Evolutionary conservation across 2,888 invertebrate species (phyloP), one percentile per base, ranked within the genome.

Genomic region (Zeuzera pyrina): DNA sequence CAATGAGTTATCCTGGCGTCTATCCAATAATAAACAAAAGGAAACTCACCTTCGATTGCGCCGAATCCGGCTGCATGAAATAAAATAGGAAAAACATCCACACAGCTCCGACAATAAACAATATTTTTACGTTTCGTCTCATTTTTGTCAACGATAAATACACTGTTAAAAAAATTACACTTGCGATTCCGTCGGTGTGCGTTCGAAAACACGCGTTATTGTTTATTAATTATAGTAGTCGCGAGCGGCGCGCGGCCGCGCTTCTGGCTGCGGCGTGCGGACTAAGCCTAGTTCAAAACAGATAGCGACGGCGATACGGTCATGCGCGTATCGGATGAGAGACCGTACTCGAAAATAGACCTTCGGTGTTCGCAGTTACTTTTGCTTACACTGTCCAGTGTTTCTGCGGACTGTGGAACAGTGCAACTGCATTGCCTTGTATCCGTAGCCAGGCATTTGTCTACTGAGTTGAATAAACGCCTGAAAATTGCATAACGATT

Each of bases 191-290:
- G 27, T 15, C 13, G 35, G 30, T 32, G 21, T 5, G 11, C 21
- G 27, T 34, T 21, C 26, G 30, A 24, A 13, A 27, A 4, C 15
- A 21, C 8, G 12, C 29, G 31, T 24, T 30, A 30, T 36, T 31
- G 28, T 33, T 16, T 23, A 22, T 30, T 1, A 10, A 10, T 28
- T 14, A 3, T 15, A 3, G 38, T 41, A 45, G 50, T 37, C 39
- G 47, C 51, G 45, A 38, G 69, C 72, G 70, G 76, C 78, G 77
- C 78, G 73, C 79, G 70, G 73, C 78, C 81, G 79, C 81, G 74
- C 81, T 66, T 39, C 41, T 47, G 52, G 62, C 63, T 62, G 68
- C 72, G 67, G 57, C 56, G 54, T 60, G 63, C 65, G 59, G 57
- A 77, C 74, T 78, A 64, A 69, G 49, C 52, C 29, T 31, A 35